Conservation (phyloP, 2,797 vertebrate genomes). For the Sebastes itinus region DNA sequence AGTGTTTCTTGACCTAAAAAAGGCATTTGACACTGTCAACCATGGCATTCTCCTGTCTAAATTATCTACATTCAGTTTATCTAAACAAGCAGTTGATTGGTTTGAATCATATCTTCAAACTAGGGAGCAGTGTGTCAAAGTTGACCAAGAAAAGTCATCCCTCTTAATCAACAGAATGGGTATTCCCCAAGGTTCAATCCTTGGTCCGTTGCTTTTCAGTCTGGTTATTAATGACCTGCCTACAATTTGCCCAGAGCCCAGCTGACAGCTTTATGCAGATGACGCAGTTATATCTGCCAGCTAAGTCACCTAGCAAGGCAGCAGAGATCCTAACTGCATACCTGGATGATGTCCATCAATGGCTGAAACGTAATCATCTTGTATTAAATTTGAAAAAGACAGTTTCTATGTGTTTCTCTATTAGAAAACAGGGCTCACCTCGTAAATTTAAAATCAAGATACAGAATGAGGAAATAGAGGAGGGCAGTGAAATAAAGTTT, state of each 20-base stretch:
- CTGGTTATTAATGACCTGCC: background rate
- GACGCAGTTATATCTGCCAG: background rate
- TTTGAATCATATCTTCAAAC: background rate
- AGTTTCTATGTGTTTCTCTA: no score
- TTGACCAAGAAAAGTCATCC: background rate
- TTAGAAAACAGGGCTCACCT: no score
- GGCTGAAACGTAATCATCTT: no score
- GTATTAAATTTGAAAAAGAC: no score
- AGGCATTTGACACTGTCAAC: no score
- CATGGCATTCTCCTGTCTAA: no score
- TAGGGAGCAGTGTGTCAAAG: background rate
- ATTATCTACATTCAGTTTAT: no score
- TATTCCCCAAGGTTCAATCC: background rate
- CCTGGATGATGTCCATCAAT: no score
- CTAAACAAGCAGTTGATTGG: background rate
- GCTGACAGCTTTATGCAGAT: background rate
- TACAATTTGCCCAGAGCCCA: background rate
- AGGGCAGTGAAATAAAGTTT: background rate
- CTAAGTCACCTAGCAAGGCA: background rate
- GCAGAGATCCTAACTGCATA: background rate
- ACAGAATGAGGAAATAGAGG: background rate
- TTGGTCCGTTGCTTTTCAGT: background rate
- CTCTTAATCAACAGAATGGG: background rate
- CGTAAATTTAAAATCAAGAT: no score
- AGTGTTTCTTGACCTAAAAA: no score